Base-by-base conservation (phyloP, 1,140 invertebrate species). In the Hermatobates lingyangjiaoensis region DNA sequence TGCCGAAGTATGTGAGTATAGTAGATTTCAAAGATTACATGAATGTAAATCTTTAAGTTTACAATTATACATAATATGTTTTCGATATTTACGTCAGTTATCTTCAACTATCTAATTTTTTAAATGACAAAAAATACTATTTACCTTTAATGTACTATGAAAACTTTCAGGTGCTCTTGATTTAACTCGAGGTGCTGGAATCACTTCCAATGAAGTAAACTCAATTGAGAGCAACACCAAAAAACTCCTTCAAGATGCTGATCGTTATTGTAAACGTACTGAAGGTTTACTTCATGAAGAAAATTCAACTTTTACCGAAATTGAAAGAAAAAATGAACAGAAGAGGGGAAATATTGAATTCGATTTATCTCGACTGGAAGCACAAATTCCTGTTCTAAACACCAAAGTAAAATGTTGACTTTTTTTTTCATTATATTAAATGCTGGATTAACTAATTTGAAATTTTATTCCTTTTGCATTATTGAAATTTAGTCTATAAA, bases 381-480 rank as follows among this genome's bases (percentile, higher is more conserved):
- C 69, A 0, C 68, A 77, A 48, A 80, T 97, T 59, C 87, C 90
- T 0, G 77, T 79, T 53, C 69, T 97, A 24, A 97, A 96, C 69
- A 71, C 83, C 34, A 65, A 73, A 61, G 74, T 75, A 61, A 48
- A 42, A 27, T 7, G 3, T 47, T 47, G n/a, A n/a, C n/a, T 25
- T 34, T 12, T 34, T 10, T 21, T 46, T 21, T 46, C 2, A 1
- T 46, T 24, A 1, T n/a, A 3, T 25, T 2, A 3, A 46, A 24
- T 25, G 21, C 24, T 46, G n/a, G 23, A 46, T 46, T n/a, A 46
- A n/a, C n/a, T n/a, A n/a, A n/a, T n/a, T n/a, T n/a, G n/a, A n/a
- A n/a, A n/a, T n/a, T n/a, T n/a, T n/a, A n/a, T n/a, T n/a, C n/a
- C n/a, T n/a, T n/a, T n/a, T n/a, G n/a, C n/a, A n/a, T n/a, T n/a